Conservation (phyloP, 2,888 invertebrate species). For the Phlogophora meticulosa region DNA sequence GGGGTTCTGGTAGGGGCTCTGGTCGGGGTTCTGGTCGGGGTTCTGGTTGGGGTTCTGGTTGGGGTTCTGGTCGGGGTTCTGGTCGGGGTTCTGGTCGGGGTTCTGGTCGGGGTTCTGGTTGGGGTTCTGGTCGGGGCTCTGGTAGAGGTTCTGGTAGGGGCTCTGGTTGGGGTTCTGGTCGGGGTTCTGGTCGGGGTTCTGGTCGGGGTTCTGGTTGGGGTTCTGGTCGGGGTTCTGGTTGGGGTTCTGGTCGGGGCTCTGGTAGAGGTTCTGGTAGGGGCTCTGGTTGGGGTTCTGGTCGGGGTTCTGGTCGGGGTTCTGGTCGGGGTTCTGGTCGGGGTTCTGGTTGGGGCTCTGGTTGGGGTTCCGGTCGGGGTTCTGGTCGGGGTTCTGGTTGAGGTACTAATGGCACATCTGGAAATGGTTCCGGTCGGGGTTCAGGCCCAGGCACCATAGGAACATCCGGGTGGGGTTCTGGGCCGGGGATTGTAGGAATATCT, state of each 20-base stretch:
- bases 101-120: background rate
- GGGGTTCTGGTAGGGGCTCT: background rate
- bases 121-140: background rate
- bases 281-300: fast-evolving
- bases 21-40: background rate
- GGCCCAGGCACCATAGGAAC: too few relatives aligned
- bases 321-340: fast-evolving
- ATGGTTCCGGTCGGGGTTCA: fast-evolving
- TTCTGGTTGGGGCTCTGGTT: background rate
- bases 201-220: background rate
- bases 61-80: background rate
- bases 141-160: background rate
- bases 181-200: background rate
- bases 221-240: background rate
- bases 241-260: background rate
- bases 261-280: fast-evolving
- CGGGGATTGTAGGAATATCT: background rate
- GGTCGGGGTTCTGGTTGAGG: background rate
- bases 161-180: background rate
- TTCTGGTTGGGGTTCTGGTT: background rate
- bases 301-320: background rate
- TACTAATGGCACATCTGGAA: fast-evolving
- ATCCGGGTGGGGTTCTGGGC: background rate
- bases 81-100: background rate
- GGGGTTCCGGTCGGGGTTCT: background rate